Evolutionary conservation across 2,113 vertebrate genomes (phyloP).

Genomic region (Gopherus flavomarginatus): DNA sequence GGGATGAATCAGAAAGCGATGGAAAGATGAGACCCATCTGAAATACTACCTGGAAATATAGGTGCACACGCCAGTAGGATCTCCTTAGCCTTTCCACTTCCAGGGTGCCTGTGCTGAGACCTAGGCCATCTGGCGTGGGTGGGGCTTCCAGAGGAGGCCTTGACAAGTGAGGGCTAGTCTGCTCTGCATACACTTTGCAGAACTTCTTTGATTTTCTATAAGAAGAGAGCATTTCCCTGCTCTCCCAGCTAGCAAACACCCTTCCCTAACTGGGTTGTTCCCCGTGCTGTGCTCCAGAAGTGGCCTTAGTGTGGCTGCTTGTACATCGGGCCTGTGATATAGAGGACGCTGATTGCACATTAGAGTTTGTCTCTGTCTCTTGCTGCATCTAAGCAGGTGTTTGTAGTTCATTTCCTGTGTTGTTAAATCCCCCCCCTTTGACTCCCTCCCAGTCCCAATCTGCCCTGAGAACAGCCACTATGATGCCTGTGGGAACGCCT

Average conservation of each 20-base stretch:
- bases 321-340: too few relatives aligned
- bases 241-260: too few relatives aligned
- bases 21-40: not conserved
- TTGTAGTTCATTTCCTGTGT: not conserved
- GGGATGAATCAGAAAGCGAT: not conserved
- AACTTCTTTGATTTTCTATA: too few relatives aligned
- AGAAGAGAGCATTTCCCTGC: too few relatives aligned
- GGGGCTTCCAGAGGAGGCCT: not conserved
- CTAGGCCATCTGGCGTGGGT: not conserved
- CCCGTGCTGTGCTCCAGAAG: too few relatives aligned
- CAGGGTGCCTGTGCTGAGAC: too few relatives aligned
- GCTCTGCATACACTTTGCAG: too few relatives aligned
- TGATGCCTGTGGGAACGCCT: conserved; percentile 71
- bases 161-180: not conserved
- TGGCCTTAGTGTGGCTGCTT: too few relatives aligned
- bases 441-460: conserved; percentile 22
- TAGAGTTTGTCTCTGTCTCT: not conserved
- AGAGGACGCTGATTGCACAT: not conserved
- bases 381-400: not conserved
- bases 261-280: too few relatives aligned
- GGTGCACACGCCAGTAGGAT: not conserved
- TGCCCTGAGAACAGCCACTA: conserved; percentile 80
- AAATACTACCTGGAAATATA: not conserved
- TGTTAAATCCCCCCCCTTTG: not conserved
- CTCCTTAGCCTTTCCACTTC: not conserved